A percentile compares a stretch with the other conserved stretches of the same genome.
phyloP scores from a whole-genome alignment of 1,140 invertebrate species.

The Bicyclus anynana region DNA sequence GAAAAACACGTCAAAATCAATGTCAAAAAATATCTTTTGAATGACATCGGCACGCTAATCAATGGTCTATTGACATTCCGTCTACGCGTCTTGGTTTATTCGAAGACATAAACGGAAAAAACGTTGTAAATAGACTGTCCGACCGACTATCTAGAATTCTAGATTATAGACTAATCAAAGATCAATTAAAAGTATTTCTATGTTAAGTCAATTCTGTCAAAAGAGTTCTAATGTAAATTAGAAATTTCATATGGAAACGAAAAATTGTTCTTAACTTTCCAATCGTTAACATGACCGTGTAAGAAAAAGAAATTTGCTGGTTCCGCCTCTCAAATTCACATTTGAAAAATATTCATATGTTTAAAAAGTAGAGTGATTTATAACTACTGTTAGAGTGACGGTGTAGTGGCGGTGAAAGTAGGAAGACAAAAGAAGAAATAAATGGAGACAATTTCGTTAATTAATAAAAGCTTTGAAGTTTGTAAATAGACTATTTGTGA shows the following conservation, averaged over 20 bases:
- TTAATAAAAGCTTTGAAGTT: background rate
- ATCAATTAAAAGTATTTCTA: background rate
- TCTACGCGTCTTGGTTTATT: background rate
- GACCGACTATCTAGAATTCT: background rate
- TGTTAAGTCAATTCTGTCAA: background rate
- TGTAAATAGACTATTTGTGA: slow-evolving; percentile 15
- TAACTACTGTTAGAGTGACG: background rate
- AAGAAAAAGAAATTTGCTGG: background rate
- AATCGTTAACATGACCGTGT: background rate
- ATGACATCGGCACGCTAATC: no score
- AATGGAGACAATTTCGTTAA: background rate
- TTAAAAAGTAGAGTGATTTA: no score
- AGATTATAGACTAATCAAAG: no score
- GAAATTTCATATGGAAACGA: background rate
- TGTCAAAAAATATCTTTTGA: no score
- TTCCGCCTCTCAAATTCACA: background rate
- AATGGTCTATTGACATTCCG: no score
- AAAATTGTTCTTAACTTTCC: background rate
- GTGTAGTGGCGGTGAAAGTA: background rate
- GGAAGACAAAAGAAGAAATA: background rate
- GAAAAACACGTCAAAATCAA: no score
- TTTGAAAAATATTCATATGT: background rate
- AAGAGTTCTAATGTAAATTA: background rate
- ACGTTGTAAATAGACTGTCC: background rate
- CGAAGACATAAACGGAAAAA: background rate